phyloP scores from a whole-genome alignment of 2,888 invertebrate genomes.

The Griposia aprilina region DNA sequence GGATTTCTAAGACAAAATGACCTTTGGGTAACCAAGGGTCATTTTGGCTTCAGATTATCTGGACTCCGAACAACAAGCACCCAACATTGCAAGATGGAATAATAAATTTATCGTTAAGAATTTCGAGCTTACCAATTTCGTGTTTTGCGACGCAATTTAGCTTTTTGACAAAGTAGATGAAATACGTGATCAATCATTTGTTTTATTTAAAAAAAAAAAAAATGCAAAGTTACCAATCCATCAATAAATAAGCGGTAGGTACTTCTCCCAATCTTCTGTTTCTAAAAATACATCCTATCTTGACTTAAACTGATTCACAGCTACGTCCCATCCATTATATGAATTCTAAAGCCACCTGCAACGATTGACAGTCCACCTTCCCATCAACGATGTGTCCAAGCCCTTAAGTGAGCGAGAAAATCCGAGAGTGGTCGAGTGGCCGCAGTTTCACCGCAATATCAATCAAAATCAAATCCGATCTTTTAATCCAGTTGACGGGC shows the following conservation, averaged over 20 bases:
- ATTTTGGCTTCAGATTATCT: background rate
- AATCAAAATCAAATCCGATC: slow-evolving; percentile 86
- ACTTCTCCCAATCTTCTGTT: background rate
- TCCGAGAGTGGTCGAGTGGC: slow-evolving; percentile 64
- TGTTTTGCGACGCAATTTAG: background rate
- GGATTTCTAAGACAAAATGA: background rate
- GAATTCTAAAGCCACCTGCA: slow-evolving; percentile 39
- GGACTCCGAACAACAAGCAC: too few relatives aligned
- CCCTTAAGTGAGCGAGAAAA: slow-evolving; percentile 64
- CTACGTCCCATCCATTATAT: slow-evolving; percentile 19
- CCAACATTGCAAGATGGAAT: too few relatives aligned
- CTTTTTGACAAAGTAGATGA: background rate
- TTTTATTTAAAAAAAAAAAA: background rate
- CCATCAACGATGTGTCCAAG: slow-evolving; percentile 38
- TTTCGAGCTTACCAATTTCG: background rate
- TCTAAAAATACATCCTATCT: background rate
- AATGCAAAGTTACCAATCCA: background rate
- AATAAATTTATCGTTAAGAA: background rate
- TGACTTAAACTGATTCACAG: background rate
- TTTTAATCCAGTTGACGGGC: slow-evolving; percentile 80
- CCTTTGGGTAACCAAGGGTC: background rate
- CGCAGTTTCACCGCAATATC: slow-evolving; percentile 81
- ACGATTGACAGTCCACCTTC: background rate
- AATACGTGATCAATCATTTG: background rate
- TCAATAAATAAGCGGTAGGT: background rate